Percentiles rank a stretch among this genome's conserved stretches.
These are phyloP conservation scores for Orchesella cincta DNA, from an alignment of 1,140 invertebrate species.

Conservation along the genomic window DNA sequence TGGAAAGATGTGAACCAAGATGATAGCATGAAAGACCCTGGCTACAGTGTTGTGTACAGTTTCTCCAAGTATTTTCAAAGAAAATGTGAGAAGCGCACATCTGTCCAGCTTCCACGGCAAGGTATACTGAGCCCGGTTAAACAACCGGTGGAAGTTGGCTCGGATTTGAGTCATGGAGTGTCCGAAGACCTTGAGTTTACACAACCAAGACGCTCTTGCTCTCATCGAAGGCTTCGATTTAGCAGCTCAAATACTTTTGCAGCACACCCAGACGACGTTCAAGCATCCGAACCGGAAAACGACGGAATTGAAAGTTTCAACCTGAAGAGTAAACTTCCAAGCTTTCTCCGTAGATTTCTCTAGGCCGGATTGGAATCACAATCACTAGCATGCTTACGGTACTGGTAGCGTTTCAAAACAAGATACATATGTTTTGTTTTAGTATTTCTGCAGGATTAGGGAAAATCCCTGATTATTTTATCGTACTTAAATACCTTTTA, in stretches of 20 bases:
- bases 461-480: too few relatives aligned
- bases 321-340: not conserved
- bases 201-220: constrained; percentile 32
- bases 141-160: constrained; percentile 31
- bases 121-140: not conserved
- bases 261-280: not conserved
- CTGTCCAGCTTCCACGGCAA: not conserved
- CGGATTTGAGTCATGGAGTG: constrained; percentile 18
- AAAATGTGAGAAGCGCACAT: not conserved
- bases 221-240: constrained; percentile 33
- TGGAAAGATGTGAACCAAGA: constrained; percentile 12
- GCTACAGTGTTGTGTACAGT: not conserved
- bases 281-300: not conserved
- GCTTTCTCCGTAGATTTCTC: not conserved
- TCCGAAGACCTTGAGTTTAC: constrained; percentile 25
- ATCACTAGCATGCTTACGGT: too few relatives aligned
- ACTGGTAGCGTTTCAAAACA: too few relatives aligned
- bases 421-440: too few relatives aligned
- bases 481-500: too few relatives aligned
- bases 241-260: constrained; percentile 8
- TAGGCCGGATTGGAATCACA: too few relatives aligned
- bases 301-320: not conserved
- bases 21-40: not conserved
- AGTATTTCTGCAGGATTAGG: too few relatives aligned
- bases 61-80: not conserved